Base-by-base conservation (phyloP, 2,113 vertebrate species). In the Ahaetulla prasina region DNA sequence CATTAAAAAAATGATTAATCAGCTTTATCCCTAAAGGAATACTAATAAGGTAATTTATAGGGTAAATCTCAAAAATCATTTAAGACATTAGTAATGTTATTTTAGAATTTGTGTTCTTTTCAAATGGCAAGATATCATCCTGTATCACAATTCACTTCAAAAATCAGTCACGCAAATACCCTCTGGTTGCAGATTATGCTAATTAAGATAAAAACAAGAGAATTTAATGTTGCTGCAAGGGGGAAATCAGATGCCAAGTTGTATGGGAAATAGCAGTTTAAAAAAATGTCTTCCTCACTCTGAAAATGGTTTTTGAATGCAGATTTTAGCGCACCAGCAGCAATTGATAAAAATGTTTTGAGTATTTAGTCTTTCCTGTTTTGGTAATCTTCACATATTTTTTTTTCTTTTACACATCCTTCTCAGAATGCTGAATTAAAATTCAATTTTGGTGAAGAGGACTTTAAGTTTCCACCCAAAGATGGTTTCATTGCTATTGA, bases 401-500 rank as follows among this genome's bases (percentile, higher is more conserved):
- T 43, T 10, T 54, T 53, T 45, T 53, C n/a, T 85, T 7, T 35
- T 89, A 25, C 22, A 12, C 89, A 89, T 63, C 89, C 22, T 95
- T 23, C 12, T 80, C 96, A 99, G 99, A 99, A 99, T 94, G 99
- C 98, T 86, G 99, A 99, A 93, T 96, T 99, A 89, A 99, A 99
- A 96, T 99, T 99, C 95, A 99, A 99, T 97, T 99, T 99, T 74
- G 99, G 99, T 89, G 98, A 98, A 90, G 99, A 99, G 63, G 98
- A 98, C 0, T 99, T 99, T 92, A 99, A 99, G 96, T 96, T 98
- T 95, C 95, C 98, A 25, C 99, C 99, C 7, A 99, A 99, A 96
- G 98, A 98, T 49, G 99, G 98, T 8, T 99, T 98, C 91, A 90
- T 98, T 90, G 98, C 98, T 54, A 95, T 99, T 88, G 95, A 97